These are phyloP conservation scores for Rostratula benghalensis DNA, from an alignment of 2,113 vertebrate genomes.

Conservation along the genomic window DNA sequence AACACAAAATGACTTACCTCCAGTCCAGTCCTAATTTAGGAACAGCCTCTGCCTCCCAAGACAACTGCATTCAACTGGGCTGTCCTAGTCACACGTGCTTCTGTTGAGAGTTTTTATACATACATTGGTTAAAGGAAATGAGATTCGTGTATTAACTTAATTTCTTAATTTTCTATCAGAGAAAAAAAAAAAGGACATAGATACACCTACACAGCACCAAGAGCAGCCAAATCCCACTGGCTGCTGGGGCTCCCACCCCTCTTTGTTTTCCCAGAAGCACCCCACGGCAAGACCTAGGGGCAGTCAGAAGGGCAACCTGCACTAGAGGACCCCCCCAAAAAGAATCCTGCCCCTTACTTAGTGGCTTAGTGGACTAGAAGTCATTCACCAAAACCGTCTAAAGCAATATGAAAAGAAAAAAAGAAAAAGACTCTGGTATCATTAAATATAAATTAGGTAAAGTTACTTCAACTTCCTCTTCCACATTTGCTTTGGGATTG, in stretches of 20 bases:
- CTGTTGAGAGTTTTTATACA: not conserved
- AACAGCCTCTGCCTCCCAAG: not conserved
- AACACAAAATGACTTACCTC: not conserved
- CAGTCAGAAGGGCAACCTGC: not conserved
- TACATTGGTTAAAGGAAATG: not conserved
- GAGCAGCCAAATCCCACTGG: not conserved
- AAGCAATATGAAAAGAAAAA: not conserved
- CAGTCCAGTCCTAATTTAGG: constrained; percentile 7
- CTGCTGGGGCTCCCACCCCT: too few species aligned
- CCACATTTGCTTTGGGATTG: not conserved
- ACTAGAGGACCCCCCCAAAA: not conserved
- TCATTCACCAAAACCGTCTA: not conserved
- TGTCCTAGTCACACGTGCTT: not conserved
- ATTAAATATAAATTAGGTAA: not conserved
- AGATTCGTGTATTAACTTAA: not conserved
- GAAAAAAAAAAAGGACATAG: not conserved
- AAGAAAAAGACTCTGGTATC: not conserved
- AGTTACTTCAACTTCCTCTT: not conserved
- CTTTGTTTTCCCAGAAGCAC: not conserved
- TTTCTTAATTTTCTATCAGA: not conserved
- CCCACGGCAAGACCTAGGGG: not conserved
- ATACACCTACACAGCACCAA: not conserved
- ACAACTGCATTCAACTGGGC: not conserved
- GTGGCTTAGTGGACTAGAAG: not conserved
- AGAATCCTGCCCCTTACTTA: not conserved